Evolutionary conservation across 2,113 vertebrate species (phyloP).

Genomic region (Neogale vison): DNA sequence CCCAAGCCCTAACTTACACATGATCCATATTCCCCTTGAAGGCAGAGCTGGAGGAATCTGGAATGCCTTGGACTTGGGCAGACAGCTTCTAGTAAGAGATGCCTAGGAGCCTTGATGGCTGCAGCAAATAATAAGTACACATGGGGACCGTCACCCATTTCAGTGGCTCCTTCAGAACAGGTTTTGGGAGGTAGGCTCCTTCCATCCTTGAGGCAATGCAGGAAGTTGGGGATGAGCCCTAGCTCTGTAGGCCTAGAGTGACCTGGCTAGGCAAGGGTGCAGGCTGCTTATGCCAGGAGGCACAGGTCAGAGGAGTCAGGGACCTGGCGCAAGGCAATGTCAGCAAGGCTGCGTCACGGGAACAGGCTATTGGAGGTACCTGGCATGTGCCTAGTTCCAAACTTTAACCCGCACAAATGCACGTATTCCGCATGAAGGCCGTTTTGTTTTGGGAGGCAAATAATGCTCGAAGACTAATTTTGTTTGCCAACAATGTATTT

Average conservation of each 20-base stretch:
- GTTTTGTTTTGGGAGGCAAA: background rate
- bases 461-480: background rate
- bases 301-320: background rate
- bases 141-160: background rate
- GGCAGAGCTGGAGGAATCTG: background rate
- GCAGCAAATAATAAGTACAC: background rate
- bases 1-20: background rate
- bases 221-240: background rate
- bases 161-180: background rate
- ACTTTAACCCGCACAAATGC: background rate
- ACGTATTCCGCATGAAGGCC: background rate
- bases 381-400: background rate
- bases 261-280: background rate
- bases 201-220: background rate
- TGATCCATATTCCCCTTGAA: background rate
- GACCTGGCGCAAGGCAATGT: background rate
- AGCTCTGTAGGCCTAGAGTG: background rate
- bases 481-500: background rate
- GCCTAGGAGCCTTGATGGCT: background rate
- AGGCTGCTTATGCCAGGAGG: background rate
- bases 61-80: background rate
- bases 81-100: background rate
- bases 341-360: background rate
- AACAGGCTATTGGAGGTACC: background rate
- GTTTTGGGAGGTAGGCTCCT: background rate